These are phyloP conservation scores for Saccopteryx bilineata DNA, from an alignment of 2,113 vertebrate species.

Conservation along the genomic window DNA sequence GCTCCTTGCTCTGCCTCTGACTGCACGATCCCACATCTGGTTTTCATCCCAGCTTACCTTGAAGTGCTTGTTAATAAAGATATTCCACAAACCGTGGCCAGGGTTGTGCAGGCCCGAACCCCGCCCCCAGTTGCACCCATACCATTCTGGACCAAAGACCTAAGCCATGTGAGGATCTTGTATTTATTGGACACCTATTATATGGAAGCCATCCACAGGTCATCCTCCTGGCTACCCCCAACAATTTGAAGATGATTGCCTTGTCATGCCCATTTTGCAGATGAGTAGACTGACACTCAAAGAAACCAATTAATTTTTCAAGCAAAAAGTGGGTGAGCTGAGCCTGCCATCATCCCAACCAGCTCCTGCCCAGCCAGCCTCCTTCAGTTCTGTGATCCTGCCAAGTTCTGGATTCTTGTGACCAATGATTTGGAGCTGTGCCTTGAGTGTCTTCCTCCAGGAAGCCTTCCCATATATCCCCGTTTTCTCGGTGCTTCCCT, in stretches of 20 bases:
- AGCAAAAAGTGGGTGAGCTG: background rate
- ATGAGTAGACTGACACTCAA: constrained; percentile 17
- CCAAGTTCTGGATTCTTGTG: background rate
- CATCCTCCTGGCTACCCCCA: background rate
- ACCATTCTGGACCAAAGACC: background rate
- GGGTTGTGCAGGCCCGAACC: constrained; percentile 33
- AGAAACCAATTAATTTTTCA: background rate
- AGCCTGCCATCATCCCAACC: background rate
- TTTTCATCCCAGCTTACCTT: constrained; percentile 89
- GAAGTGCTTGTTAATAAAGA: constrained; percentile 90
- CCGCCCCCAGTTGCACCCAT: background rate
- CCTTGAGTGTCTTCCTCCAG: background rate
- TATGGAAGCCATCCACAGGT: background rate
- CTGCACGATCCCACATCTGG: constrained; percentile 87
- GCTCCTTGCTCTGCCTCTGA: constrained; percentile 66
- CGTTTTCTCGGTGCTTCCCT: background rate
- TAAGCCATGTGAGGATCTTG: background rate
- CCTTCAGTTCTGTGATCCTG: background rate
- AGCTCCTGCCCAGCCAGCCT: background rate
- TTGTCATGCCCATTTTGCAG: constrained; percentile 35
- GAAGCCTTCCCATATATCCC: background rate
- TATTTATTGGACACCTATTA: background rate
- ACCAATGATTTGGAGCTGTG: background rate
- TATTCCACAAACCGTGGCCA: constrained; percentile 84
- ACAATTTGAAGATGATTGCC: too few species aligned